phyloP scores from a whole-genome alignment of 1,140 invertebrate species.

The Bombus affinis region DNA sequence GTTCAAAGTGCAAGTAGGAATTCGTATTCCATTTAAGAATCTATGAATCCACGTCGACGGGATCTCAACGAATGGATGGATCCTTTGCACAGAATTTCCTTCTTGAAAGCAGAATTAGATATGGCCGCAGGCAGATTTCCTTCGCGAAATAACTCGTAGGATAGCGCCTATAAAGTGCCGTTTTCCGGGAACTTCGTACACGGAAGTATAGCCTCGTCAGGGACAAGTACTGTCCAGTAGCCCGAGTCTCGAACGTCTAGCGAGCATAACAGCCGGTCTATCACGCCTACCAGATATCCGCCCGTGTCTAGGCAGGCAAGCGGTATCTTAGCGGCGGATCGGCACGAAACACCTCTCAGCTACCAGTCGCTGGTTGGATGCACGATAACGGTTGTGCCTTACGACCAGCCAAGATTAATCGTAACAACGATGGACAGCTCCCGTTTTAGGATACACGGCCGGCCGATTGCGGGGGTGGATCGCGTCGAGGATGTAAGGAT shows the following conservation, averaged over 20 bases:
- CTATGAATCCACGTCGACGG: background rate
- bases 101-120: slow-evolving; percentile 34
- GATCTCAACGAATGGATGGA: background rate
- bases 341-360: slow-evolving; percentile 68
- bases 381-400: slow-evolving; percentile 71
- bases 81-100: slow-evolving; percentile 7
- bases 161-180: slow-evolving; percentile 28
- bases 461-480: slow-evolving; percentile 50
- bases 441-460: slow-evolving; percentile 66
- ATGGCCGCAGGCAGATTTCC: slow-evolving; percentile 1
- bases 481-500: slow-evolving; percentile 40
- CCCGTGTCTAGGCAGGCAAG: slow-evolving; percentile 61
- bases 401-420: slow-evolving; percentile 74
- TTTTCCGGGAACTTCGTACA: slow-evolving; percentile 49
- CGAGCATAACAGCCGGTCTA: slow-evolving; percentile 64
- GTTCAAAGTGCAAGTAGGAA: background rate
- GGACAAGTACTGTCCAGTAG: slow-evolving; percentile 51
- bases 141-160: slow-evolving; percentile 32
- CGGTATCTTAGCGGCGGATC: slow-evolving; percentile 75
- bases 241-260: slow-evolving; percentile 57
- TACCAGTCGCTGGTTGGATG: slow-evolving; percentile 66
- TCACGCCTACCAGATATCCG: slow-evolving; percentile 68
- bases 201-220: slow-evolving; percentile 45
- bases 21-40: slow-evolving; percentile 9
- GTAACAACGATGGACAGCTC: slow-evolving; percentile 72